Evolutionary conservation across 2,797 vertebrate genomes (phyloP), one percentile per base, ranked within the genome.

Genomic region (Philypnodon macrostomus): DNA sequence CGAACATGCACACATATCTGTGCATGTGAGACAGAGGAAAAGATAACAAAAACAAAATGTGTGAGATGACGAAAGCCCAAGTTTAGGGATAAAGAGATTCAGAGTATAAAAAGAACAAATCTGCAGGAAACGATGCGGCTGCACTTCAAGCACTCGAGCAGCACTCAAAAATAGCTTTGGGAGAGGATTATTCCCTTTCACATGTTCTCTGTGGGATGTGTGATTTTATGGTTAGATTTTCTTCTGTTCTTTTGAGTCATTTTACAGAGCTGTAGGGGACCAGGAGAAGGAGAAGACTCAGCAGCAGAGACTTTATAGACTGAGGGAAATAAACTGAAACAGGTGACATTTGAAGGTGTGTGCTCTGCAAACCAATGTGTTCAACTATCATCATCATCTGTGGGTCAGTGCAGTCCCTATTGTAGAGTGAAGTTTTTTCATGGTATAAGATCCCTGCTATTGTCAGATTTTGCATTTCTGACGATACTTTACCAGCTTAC

Each of bases 1-100:
- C 60, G 77, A 68, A 73, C 59, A 58, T 21, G 58, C 47, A 65
- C 47, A 44, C 42, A 39, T 53, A 29, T 5, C 47, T 55, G 54
- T 66, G 64, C 60, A 53, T 52, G 21, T 44, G 6, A 62, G 23
- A 21, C 24, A 35, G 33, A 48, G 30, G 10, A 53, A 38, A 24
- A 17, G 26, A 54, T 19, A 50, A 39, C n/a, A 7, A 47, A 68
- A 65, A 68, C 44, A 65, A 46, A 67, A 72, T 24, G 53, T 67
- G 49, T 56, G 41, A 50, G 48, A 21, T 26, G 27, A 53, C 7
- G 36, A 42, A 44, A 35, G 33, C 5, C 17, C 23, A 41, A 59
- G 53, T 56, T 67, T 33, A 31, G 15, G 40, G 48, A 47, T 47
- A 51, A 38, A 48, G 52, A 58, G 5, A 38, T n/a, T n/a, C n/a